These are phyloP conservation scores for Steatornis caripensis DNA, from an alignment of 2,113 vertebrate species.

Conservation along the genomic window DNA sequence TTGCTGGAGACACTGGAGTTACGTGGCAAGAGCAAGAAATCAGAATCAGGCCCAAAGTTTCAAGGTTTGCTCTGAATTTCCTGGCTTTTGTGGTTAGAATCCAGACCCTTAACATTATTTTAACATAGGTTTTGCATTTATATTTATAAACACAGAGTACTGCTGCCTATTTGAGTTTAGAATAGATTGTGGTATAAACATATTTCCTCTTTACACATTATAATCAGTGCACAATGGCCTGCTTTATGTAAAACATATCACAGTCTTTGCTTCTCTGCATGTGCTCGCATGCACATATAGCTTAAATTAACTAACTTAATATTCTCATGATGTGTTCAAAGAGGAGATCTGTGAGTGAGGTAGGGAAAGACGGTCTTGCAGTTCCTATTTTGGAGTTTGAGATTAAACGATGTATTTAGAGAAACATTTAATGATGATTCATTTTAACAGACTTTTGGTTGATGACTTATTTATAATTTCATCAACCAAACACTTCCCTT, in stretches of 20 bases:
- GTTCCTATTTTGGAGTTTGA: conserved; percentile 68
- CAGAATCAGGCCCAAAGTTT: neutral
- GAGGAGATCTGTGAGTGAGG: conserved; percentile 70
- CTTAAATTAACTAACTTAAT: conserved; percentile 70
- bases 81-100: conserved; percentile 47
- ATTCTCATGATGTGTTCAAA: conserved; percentile 74
- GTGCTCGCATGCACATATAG: conserved; percentile 59
- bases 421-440: conserved; percentile 65
- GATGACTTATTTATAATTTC: conserved; percentile 70
- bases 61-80: conserved; percentile 14
- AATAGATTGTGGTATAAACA: conserved; percentile 75
- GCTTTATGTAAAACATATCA: conserved; percentile 81
- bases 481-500: conserved; percentile 58
- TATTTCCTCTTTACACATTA: conserved; percentile 79
- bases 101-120: conserved; percentile 50
- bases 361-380: conserved; percentile 63
- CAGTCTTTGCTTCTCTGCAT: conserved; percentile 63
- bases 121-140: conserved; percentile 65
- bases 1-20: neutral
- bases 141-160: conserved; percentile 72
- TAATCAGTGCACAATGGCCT: conserved; percentile 74
- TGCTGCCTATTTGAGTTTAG: conserved; percentile 72
- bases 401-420: conserved; percentile 58
- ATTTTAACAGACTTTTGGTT: conserved; percentile 69
- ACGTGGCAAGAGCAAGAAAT: neutral